A percentile compares a stretch with the other conserved stretches of the same genome.
Conservation (phyloP, 2,888 invertebrate species). For the Eueremaeus valkanovi region DNA sequence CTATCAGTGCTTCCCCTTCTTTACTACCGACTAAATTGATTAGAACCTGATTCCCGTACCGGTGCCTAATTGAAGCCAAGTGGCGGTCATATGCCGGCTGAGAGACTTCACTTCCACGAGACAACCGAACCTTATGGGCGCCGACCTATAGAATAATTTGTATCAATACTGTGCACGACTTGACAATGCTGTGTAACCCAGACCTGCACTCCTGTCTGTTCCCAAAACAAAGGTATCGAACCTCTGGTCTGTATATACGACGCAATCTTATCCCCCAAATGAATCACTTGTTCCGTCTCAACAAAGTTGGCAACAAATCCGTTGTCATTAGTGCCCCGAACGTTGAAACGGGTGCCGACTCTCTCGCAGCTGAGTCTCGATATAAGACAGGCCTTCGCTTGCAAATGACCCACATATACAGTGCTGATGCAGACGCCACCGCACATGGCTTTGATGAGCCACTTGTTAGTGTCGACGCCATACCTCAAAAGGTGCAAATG, state of each 20-base stretch:
- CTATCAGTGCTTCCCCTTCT: slow-evolving; percentile 93
- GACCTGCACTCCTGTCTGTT: slow-evolving; percentile 89
- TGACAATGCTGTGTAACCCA: no score
- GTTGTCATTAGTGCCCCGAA: slow-evolving; percentile 97
- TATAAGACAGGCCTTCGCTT: slow-evolving; percentile 89
- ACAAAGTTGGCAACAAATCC: slow-evolving; percentile 99
- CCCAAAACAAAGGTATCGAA: slow-evolving; percentile 97
- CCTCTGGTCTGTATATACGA: slow-evolving; percentile 87
- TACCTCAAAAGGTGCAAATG: slow-evolving; percentile 87
- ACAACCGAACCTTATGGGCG: slow-evolving; percentile 95
- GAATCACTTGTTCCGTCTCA: slow-evolving; percentile 97
- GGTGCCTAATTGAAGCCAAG: slow-evolving; percentile 73
- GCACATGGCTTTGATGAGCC: slow-evolving; percentile 94
- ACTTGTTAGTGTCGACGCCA: slow-evolving; percentile 81
- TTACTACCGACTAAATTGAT: slow-evolving; percentile 91
- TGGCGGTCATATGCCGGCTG: slow-evolving; percentile 90
- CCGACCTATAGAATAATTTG: slow-evolving; percentile 67
- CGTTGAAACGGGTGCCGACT: slow-evolving; percentile 96
- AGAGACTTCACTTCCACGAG: slow-evolving; percentile 89
- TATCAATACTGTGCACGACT: no score
- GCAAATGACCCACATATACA: slow-evolving; percentile 92
- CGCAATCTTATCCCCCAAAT: slow-evolving; percentile 73
- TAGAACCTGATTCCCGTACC: slow-evolving; percentile 85
- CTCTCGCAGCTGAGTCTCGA: slow-evolving; percentile 95
- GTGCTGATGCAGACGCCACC: slow-evolving; percentile 96